Percentiles rank a stretch among this genome's conserved stretches.
Evolutionary conservation across 2,797 vertebrate genomes (phyloP).

Genomic region (Rhinatrema bivittatum): DNA sequence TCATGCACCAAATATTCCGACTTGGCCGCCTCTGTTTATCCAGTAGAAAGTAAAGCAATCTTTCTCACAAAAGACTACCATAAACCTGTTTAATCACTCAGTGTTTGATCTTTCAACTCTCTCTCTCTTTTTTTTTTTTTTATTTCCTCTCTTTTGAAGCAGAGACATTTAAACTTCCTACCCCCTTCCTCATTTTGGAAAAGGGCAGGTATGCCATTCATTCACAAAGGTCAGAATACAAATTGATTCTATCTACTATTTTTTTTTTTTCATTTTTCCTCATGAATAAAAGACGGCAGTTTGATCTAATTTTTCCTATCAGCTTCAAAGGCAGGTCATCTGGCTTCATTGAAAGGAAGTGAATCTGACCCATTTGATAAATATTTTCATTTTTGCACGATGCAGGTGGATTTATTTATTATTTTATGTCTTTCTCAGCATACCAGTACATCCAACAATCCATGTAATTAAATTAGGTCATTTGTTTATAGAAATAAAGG

Average conservation of each 20-base stretch:
- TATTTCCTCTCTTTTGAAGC: neutral
- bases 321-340: neutral
- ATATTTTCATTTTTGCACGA: neutral
- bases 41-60: neutral
- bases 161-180: neutral
- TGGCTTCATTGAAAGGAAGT: neutral
- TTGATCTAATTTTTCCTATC: neutral
- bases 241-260: neutral
- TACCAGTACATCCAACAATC: neutral
- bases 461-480: neutral
- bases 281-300: neutral
- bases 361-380: neutral
- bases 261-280: too few species aligned
- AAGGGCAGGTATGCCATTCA: neutral
- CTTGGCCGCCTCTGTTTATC: too few species aligned
- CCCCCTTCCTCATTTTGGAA: neutral
- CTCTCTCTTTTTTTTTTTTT: neutral
- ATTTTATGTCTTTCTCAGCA: neutral
- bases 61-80: neutral
- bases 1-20: too few species aligned
- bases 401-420: neutral
- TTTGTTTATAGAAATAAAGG: constrained; percentile 1
- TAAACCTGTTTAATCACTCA: neutral
- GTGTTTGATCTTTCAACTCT: neutral
- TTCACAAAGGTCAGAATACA: neutral